A percentile compares a stretch with the other conserved stretches of the same genome.
These are phyloP conservation scores for Archips crataeganus DNA, from an alignment of 2,888 invertebrate species.

Conservation along the genomic window DNA sequence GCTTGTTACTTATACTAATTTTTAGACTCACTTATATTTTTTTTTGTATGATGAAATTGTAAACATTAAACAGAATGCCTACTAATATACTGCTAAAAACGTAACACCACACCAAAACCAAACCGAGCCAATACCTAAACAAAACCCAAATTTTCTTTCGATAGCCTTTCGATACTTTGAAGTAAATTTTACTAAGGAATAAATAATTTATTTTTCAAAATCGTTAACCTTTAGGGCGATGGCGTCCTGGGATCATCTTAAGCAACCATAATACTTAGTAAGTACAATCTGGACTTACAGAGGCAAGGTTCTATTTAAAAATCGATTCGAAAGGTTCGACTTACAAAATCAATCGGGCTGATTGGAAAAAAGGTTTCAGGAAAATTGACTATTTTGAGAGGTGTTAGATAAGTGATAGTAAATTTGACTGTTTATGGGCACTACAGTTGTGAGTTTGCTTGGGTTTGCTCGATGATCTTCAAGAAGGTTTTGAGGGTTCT, in stretches of 20 bases:
- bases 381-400: constrained; percentile 4
- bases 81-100: not conserved
- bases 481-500: too few relatives aligned
- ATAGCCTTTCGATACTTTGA: not conserved
- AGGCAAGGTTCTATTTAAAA: not conserved
- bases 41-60: too few relatives aligned
- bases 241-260: not conserved
- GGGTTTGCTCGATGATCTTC: not conserved
- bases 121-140: not conserved
- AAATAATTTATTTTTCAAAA: not conserved
- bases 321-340: not conserved
- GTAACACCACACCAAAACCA: not conserved
- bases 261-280: not conserved
- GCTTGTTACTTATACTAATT: too few relatives aligned
- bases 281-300: not conserved
- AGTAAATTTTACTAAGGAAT: not conserved
- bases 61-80: not conserved
- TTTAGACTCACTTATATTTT: too few relatives aligned
- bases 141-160: too few relatives aligned
- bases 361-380: constrained; percentile 15
- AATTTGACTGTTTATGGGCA: not conserved
- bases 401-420: constrained; percentile 13
- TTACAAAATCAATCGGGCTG: constrained; percentile 13
- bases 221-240: not conserved
- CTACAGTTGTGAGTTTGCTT: not conserved